phyloP scores from a whole-genome alignment of 2,888 invertebrate genomes.

The Oscheius sp. region DNA sequence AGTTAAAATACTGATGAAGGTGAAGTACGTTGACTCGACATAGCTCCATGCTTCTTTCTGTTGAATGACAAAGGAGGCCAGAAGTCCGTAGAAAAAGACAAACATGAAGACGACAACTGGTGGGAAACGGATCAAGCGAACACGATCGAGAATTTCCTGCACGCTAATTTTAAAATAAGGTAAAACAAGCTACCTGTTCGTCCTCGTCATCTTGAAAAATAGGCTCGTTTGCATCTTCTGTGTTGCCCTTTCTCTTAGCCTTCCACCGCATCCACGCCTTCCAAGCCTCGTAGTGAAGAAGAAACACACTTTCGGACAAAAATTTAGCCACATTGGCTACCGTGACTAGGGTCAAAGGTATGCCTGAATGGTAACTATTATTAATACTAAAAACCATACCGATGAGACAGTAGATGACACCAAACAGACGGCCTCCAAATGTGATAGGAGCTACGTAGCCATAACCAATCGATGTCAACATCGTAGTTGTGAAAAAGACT shows the following conservation, averaged over 20 bases:
- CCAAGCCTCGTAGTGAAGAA: constrained; percentile 69
- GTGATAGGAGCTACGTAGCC: constrained; percentile 71
- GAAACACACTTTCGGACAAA: constrained; percentile 69
- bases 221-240: constrained; percentile 45
- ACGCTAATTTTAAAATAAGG: neutral
- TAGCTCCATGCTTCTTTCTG: constrained; percentile 67
- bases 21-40: constrained; percentile 69
- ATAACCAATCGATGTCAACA: constrained; percentile 66
- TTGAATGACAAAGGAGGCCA: constrained; percentile 61
- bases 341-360: constrained; percentile 64
- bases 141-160: constrained; percentile 67
- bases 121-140: constrained; percentile 69
- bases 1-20: constrained; percentile 71
- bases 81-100: constrained; percentile 69
- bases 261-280: constrained; percentile 66
- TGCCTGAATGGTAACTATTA: constrained; percentile 40
- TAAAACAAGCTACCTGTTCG: constrained; percentile 55
- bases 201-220: constrained; percentile 70
- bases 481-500: constrained; percentile 63
- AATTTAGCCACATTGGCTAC: constrained; percentile 72
- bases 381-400: constrained; percentile 53
- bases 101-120: constrained; percentile 69
- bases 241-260: constrained; percentile 45
- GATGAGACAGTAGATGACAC: constrained; percentile 86
- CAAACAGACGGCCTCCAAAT: constrained; percentile 84